Conservation (phyloP, 2,888 invertebrate species). For the Eurois occulta region DNA sequence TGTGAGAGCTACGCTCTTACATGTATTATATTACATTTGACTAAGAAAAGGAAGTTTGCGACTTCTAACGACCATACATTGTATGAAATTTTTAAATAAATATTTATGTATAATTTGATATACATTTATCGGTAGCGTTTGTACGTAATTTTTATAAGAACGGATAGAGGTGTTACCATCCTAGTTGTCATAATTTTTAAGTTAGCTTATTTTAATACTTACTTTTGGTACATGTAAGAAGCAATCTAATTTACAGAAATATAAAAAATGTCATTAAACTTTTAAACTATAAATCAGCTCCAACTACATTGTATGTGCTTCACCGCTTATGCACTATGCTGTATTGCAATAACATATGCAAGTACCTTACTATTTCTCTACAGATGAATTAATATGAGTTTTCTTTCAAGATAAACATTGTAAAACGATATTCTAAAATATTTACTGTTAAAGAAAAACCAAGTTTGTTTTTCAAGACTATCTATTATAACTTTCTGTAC, state of each 20-base stretch:
- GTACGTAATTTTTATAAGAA: conserved; percentile 62
- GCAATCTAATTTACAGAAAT: background rate
- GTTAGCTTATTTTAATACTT: background rate
- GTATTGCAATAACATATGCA: background rate
- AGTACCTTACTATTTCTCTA: background rate
- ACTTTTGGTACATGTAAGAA: background rate
- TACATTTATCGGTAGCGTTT: conserved; percentile 57
- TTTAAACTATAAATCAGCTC: too few relatives aligned
- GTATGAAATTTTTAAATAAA: conserved; percentile 35
- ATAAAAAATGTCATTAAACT: too few relatives aligned
- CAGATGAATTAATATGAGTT: background rate
- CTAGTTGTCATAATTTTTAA: conserved; percentile 37
- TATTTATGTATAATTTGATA: conserved; percentile 58
- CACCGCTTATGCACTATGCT: background rate
- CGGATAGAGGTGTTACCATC: conserved; percentile 48
- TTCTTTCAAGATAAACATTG: background rate
- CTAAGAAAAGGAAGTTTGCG: conserved; percentile 31
- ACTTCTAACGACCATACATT: conserved; percentile 51
- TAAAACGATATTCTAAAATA: background rate
- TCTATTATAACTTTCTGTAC: background rate
- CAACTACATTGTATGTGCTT: background rate
- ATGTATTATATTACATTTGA: conserved; percentile 41
- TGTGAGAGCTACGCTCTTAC: conserved; percentile 50
- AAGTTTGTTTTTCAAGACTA: background rate
- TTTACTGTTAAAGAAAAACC: background rate